These are phyloP conservation scores for Gallinago nigripennis DNA, from an alignment of 2,797 vertebrate species.

Conservation along the genomic window DNA sequence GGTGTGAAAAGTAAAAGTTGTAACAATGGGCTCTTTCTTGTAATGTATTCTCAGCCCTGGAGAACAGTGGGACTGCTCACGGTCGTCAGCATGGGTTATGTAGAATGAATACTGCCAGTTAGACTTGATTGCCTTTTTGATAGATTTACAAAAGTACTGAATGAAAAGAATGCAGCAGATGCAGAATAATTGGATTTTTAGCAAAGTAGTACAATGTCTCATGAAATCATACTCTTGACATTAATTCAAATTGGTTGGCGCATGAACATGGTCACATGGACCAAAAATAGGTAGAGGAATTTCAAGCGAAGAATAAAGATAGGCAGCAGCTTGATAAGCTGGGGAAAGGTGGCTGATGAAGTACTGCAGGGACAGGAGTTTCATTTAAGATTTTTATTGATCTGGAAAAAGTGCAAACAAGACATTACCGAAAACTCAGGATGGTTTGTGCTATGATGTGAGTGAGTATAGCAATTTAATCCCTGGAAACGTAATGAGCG, in stretches of 20 bases:
- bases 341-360: background rate
- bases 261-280: conserved; percentile 2
- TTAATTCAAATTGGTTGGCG: conserved; percentile 66
- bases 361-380: background rate
- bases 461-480: background rate
- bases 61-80: background rate
- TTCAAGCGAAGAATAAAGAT: conserved; percentile 39
- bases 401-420: background rate
- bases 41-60: background rate
- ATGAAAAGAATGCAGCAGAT: conserved; percentile 58
- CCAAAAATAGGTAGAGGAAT: conserved; percentile 59
- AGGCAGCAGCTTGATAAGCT: background rate
- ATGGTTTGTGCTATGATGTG: background rate
- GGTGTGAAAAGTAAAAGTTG: background rate
- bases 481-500: background rate
- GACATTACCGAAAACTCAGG: background rate
- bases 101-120: conserved; percentile 51
- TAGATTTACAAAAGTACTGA: conserved; percentile 44
- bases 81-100: background rate
- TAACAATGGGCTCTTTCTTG: background rate
- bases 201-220: conserved; percentile 62
- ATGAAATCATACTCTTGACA: conserved; percentile 66
- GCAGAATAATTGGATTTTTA: conserved; percentile 63
- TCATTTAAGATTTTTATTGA: background rate
- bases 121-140: conserved; percentile 63